Percentiles rank a stretch among this genome's conserved stretches.
phyloP scores from a whole-genome alignment of 2,888 invertebrate species.

The Rhaphigaster nebulosa region DNA sequence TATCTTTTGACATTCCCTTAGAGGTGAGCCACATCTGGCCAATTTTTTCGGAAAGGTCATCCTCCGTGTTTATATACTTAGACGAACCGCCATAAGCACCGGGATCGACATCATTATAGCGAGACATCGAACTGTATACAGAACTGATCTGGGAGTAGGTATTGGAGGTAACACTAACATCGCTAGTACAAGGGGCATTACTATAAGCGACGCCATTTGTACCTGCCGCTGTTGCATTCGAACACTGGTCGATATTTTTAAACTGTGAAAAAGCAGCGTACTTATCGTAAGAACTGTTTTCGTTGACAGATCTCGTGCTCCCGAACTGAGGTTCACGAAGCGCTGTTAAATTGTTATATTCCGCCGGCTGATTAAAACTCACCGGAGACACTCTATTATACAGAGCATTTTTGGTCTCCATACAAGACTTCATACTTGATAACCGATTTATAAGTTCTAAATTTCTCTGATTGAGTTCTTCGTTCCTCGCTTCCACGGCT shows the following conservation, averaged over 20 bases:
- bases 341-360: slow-evolving; percentile 30
- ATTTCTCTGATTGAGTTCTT: slow-evolving; percentile 51
- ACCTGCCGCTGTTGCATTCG: not conserved
- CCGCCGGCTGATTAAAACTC: not conserved
- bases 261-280: slow-evolving; percentile 49
- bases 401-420: slow-evolving; percentile 13
- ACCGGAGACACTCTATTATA: slow-evolving; percentile 2
- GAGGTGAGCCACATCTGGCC: slow-evolving; percentile 61
- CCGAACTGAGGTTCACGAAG: not conserved
- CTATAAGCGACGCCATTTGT: not conserved
- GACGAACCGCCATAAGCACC: slow-evolving; percentile 54
- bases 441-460: slow-evolving; percentile 53
- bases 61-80: slow-evolving; percentile 60
- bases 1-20: slow-evolving; percentile 59
- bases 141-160: not conserved
- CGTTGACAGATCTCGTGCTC: slow-evolving; percentile 13
- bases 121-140: not conserved
- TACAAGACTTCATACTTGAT: not conserved
- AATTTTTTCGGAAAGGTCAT: slow-evolving; percentile 61
- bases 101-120: not conserved
- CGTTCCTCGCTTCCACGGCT: slow-evolving; percentile 6
- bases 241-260: slow-evolving; percentile 39
- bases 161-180: not conserved
- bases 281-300: slow-evolving; percentile 10
- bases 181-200: not conserved